phyloP scores from a whole-genome alignment of 2,113 vertebrate species.

The Notarius lentiginosus region DNA sequence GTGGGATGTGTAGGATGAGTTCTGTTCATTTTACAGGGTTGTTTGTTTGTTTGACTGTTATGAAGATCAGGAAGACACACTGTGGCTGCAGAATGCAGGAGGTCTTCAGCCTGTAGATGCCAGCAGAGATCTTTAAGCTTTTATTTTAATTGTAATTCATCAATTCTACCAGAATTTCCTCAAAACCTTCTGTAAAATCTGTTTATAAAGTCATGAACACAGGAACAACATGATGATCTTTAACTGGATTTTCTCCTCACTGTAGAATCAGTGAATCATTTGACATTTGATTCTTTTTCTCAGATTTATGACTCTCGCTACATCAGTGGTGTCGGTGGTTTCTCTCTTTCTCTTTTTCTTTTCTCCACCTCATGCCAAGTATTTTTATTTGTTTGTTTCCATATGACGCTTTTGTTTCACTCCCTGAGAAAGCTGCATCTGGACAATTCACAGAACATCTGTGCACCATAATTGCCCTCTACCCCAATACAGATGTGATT shows the following conservation, averaged over 20 bases:
- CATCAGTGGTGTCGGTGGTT: not conserved
- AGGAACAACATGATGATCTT: not conserved
- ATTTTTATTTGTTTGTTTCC: not conserved
- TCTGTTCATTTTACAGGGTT: not conserved
- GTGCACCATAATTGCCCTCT: not conserved
- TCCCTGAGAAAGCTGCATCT: not conserved
- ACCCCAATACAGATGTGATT: not conserved
- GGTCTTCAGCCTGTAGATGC: not conserved
- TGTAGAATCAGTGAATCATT: not conserved
- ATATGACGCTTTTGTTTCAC: not conserved
- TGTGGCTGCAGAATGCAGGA: not conserved
- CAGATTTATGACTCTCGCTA: not conserved
- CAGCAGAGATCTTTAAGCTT: not conserved
- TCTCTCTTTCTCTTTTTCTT: not conserved
- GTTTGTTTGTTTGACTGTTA: not conserved
- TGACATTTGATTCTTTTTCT: not conserved
- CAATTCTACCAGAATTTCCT: not conserved
- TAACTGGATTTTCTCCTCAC: not conserved
- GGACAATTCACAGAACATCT: slow-evolving; percentile 18
- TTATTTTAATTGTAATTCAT: not conserved
- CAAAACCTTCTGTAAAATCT: not conserved
- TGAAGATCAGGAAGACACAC: not conserved
- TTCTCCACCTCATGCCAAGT: not conserved
- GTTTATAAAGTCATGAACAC: not conserved
- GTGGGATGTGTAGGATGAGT: not conserved